These are phyloP conservation scores for Mus spicilegus DNA, from an alignment of 2,113 vertebrate genomes.

Conservation along the genomic window DNA sequence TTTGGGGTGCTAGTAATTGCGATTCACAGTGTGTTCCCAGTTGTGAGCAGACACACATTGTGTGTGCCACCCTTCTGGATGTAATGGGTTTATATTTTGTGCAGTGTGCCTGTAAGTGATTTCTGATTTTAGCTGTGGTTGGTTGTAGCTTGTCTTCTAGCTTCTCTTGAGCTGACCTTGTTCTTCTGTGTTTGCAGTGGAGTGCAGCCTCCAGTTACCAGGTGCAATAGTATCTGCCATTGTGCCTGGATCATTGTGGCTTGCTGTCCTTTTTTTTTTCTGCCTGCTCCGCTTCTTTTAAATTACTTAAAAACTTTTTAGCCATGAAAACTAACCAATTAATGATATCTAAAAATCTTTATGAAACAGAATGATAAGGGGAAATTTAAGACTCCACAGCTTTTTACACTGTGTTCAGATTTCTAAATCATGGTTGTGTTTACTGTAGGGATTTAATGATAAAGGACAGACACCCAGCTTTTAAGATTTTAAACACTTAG, in stretches of 20 bases:
- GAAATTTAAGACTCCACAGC: not conserved
- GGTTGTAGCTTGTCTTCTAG: not conserved
- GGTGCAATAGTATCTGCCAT: no score
- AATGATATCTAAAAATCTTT: not conserved
- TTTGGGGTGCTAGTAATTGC: not conserved
- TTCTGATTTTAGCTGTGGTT: not conserved
- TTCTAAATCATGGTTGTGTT: not conserved
- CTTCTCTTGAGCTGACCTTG: not conserved
- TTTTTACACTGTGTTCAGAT: not conserved
- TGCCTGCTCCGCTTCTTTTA: not conserved
- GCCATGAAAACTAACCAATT: not conserved
- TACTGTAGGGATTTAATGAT: not conserved
- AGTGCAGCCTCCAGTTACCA: not conserved
- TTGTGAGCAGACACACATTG: no score
- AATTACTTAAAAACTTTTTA: not conserved
- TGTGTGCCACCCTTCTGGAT: not conserved
- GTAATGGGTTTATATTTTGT: not conserved
- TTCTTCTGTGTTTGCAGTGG: accelerated
- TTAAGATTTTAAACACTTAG: not conserved
- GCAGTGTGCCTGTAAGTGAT: not conserved
- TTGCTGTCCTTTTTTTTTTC: not conserved
- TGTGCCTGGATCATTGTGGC: not conserved
- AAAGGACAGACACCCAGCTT: not conserved
- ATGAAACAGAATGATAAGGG: not conserved
- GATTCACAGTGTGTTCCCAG: no score